These are phyloP conservation scores for Psilopogon haemacephalus DNA, from an alignment of 2,113 vertebrate genomes.

Conservation along the genomic window DNA sequence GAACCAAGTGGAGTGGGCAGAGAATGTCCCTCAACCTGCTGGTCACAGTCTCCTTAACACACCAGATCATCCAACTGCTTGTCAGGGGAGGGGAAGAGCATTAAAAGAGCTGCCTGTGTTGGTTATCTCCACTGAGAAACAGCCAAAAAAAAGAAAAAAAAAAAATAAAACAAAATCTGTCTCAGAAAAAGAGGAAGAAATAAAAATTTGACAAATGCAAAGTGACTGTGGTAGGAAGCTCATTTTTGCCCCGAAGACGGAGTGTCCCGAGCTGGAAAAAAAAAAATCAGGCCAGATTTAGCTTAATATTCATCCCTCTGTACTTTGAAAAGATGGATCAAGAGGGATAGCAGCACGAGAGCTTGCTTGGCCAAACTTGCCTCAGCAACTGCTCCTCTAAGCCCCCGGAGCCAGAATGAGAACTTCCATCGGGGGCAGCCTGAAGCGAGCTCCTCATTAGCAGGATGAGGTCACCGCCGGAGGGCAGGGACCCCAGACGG, in stretches of 20 bases:
- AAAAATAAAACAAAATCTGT: background rate
- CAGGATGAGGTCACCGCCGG: constrained; percentile 13
- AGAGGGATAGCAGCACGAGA: background rate
- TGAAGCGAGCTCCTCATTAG: background rate
- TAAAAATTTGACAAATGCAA: background rate
- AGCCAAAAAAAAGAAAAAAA: background rate
- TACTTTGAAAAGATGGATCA: background rate
- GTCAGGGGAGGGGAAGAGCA: background rate
- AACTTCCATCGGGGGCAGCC: background rate
- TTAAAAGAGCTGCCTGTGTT: background rate
- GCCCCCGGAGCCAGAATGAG: background rate
- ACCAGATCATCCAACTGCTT: background rate
- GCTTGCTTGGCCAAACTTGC: background rate
- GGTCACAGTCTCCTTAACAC: too few species aligned
- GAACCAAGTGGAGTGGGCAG: too few species aligned
- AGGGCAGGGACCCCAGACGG: background rate
- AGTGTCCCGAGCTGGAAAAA: background rate
- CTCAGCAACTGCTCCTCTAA: background rate
- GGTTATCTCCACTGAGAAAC: background rate
- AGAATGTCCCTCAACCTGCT: too few species aligned
- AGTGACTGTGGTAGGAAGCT: background rate
- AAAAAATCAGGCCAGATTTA: background rate
- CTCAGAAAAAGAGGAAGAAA: background rate
- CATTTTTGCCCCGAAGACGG: background rate
- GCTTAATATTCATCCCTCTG: background rate